Percentiles rank a stretch among this genome's conserved stretches.
These are phyloP conservation scores for Drosophila vallismaia DNA, from an alignment of 2,888 invertebrate genomes.

Conservation along the genomic window DNA sequence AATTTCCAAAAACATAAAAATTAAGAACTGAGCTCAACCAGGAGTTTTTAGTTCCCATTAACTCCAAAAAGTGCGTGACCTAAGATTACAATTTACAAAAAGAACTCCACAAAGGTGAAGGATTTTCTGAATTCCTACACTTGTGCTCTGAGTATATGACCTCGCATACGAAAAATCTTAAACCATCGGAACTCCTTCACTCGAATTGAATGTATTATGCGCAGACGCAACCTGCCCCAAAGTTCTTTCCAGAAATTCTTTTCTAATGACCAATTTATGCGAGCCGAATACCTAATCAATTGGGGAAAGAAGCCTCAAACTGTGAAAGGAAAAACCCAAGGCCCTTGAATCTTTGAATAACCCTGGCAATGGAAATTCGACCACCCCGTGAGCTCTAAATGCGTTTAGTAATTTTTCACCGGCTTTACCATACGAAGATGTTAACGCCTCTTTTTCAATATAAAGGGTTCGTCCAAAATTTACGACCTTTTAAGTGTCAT, in stretches of 20 bases:
- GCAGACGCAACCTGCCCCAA: slow-evolving; percentile 72
- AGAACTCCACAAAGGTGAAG: neutral
- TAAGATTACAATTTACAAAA: slow-evolving; percentile 11
- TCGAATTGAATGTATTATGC: slow-evolving; percentile 51
- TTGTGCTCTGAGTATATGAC: slow-evolving; percentile 34
- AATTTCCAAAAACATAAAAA: neutral
- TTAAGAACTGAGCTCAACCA: neutral
- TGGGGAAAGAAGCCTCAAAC: slow-evolving; percentile 20
- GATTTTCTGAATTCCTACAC: slow-evolving; percentile 3
- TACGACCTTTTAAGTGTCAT: slow-evolving; percentile 68
- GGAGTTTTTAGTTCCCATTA: neutral
- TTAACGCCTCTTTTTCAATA: slow-evolving; percentile 28
- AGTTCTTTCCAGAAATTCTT: slow-evolving; percentile 32
- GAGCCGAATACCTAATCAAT: slow-evolving; percentile 64
- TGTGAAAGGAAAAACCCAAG: slow-evolving; percentile 12
- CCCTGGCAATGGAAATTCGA: slow-evolving; percentile 19
- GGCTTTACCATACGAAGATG: slow-evolving; percentile 16
- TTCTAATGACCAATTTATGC: slow-evolving; percentile 67
- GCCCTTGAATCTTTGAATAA: slow-evolving; percentile 12
- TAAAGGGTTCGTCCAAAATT: slow-evolving; percentile 55
- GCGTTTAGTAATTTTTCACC: slow-evolving; percentile 47
- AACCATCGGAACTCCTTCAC: slow-evolving; percentile 16
- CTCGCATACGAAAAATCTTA: slow-evolving; percentile 27
- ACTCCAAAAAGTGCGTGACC: slow-evolving; percentile 19
- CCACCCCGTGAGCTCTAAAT: slow-evolving; percentile 57